Base-by-base conservation (phyloP, 2,888 invertebrate genomes). In the Campopleginae sp. region DNA sequence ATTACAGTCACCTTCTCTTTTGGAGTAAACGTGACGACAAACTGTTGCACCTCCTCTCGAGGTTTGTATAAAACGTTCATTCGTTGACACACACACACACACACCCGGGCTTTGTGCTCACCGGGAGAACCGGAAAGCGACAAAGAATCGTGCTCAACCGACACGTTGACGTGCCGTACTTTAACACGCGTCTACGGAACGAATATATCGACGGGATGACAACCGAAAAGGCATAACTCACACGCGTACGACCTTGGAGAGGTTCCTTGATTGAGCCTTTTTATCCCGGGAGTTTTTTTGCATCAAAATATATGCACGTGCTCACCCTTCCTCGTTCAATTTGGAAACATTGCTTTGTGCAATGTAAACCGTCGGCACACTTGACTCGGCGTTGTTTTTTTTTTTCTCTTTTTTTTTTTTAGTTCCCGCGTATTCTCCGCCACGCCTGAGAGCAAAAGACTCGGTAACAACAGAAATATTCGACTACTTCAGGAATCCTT, bases 21-120 rank as follows among this genome's bases (percentile, higher is more conserved):
- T 6, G 58, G 42, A 27, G 65, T 42, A 42, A 65, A 54, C 38
- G 58, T 33, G 38, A 46, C 71, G 79, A 80, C 86, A 86, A 87
- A 86, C 87, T 87, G 87, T 87, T 87, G 87, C 87, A 58, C 70
- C 75, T 38, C 12, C 66, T 58, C 63, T 65, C 63, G 42, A 58
- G 33, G 31, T 48, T 46, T 70, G 70, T 70, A 65, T 70, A 74
- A 66, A 82, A 66, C 63, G 80, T 68, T 66, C 58, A 72, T 74
- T 77, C 78, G 79, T 76, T 71, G 80, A 76, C 76, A 42, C 42
- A 58, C 38, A 48, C 48, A 31, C 61, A 76, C 76, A 42, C 42
- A 58, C 38, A 48, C 48, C 19, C 61, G 58, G 58, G 58, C 54
- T 80, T 80, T 80, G 71, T 84, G 76, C 54, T 44, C 54, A 76